Conservation (phyloP, 2,113 vertebrate genomes). For the Antennarius striatus region DNA sequence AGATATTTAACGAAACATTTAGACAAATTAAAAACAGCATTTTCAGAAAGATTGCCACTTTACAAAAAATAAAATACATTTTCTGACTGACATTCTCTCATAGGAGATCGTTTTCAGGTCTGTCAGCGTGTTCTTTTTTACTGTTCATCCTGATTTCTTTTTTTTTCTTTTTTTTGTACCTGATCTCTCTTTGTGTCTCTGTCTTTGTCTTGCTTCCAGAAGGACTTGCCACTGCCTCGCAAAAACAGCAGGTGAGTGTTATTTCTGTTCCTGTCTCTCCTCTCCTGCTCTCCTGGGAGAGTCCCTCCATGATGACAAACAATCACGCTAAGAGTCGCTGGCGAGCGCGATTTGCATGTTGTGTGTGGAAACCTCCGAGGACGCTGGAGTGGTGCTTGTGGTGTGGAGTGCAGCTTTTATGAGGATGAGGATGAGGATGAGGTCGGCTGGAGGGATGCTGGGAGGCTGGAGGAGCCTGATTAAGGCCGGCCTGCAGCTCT, state of each 20-base stretch:
- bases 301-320: slow-evolving; percentile 17
- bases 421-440: slow-evolving; percentile 27
- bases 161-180: slow-evolving; percentile 26
- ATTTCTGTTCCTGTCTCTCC: not conserved
- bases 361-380: slow-evolving; percentile 19
- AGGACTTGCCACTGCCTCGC: slow-evolving; percentile 83
- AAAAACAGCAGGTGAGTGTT: slow-evolving; percentile 83
- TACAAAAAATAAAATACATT: too few species aligned
- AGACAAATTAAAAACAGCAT: too few species aligned
- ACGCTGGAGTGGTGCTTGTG: slow-evolving; percentile 9
- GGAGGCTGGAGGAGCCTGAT: slow-evolving; percentile 35
- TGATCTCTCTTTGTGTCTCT: slow-evolving; percentile 50
- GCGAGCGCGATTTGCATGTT: slow-evolving; percentile 7
- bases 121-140: not conserved
- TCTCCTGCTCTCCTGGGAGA: slow-evolving; percentile 2
- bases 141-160: not conserved
- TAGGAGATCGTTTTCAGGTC: too few species aligned
- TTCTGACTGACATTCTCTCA: too few species aligned
- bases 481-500: slow-evolving; percentile 26
- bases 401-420: slow-evolving; percentile 9
- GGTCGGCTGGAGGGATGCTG: slow-evolving; percentile 16
- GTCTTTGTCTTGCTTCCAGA: slow-evolving; percentile 66
- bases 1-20: not conserved
- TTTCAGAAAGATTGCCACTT: too few species aligned
- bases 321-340: slow-evolving; percentile 2